Base-by-base conservation (phyloP, 2,113 vertebrate genomes). In the Nothobranchius furzeri region DNA sequence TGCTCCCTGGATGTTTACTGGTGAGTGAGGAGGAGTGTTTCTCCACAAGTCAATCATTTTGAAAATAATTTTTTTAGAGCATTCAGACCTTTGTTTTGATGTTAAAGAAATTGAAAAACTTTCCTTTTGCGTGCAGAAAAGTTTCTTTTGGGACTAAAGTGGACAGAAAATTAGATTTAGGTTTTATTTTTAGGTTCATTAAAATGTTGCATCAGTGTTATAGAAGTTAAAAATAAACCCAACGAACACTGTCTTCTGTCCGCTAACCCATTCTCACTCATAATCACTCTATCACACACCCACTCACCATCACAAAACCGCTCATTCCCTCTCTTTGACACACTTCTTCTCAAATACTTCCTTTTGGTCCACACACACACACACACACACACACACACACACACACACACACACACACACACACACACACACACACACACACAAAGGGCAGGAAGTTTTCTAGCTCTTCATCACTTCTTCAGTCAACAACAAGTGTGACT, bases 401-500 rank as follows among this genome's bases (percentile, higher is more conserved):
- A 65, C 78, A 61, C 55, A 20, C n/a, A 40, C 74, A 54, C 84
- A 88, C 81, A 85, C 85, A 83, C 53, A 72, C 68, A 78, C 61
- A 70, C 66, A 64, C 66, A 65, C 78, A 61, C 55, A 20, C n/a
- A 40, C 74, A 54, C 84, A 88, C 81, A 85, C 85, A 83, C 53
- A 72, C 68, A 78, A 79, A 76, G 75, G 52, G 52, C 71, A 68
- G 30, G 58, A 6, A 76, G 42, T 74, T 62, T 79, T 79, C 70
- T 65, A 67, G 66, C 40, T 80, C 47, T 68, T 62, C 70, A 40
- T 40, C 37, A 40, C 37, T 40, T 40, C 58, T 68, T 6, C 40
- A 24, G 49, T 57, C 53, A 60, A 57, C 73, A 85, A 81, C 82
- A 88, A 82, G 85, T 86, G 86, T 70, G 79, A 89, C 70, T 89